Base-by-base conservation (phyloP, 2,888 invertebrate genomes). In the Hydraecia micacea region DNA sequence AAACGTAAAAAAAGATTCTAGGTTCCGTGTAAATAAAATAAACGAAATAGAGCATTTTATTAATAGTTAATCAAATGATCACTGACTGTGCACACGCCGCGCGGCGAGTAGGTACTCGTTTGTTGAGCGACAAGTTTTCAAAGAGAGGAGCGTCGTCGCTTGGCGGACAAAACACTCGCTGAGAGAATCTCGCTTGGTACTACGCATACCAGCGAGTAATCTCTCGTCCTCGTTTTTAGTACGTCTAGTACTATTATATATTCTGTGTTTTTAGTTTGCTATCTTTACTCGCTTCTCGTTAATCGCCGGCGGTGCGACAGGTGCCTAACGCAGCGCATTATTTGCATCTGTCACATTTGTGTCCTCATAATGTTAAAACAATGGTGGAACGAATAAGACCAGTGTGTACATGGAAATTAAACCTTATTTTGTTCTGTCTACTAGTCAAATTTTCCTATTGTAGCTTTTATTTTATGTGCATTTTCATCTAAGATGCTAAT, bases 281-380 rank as follows among this genome's bases (percentile, higher is more conserved):
- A 58, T 58, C 11, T 55, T 11, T 58, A 11, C 13, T 58, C 55
- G 55, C 55, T n/a, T 58, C n/a, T 58, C 55, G 25, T 25, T 55
- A 55, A 4, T 9, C 55, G 55, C 55, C 11, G n/a, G 25, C 55
- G 11, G 55, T 58, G 55, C 5, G n/a, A n/a, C 55, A n/a, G 55
- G n/a, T n/a, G 55, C n/a, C 55, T 58, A 46, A 67, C 28, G 8
- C 46, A 71, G 76, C 18, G 62, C 32, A 28, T 78, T 75, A 75
- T 75, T 82, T 49, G 49, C 79, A 79, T 36, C 75, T 72, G 73
- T 62, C 70, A 69, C 60, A 72, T 68, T 77, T 71, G 21, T 65
- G 8, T 69, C 62, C 69, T 15, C 62, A 11, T 70, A 46, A 46
- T 39, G 28, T 79, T 69, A 65, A 72, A 72, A 52, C 18, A 79